These are phyloP conservation scores for Nycteola revayana DNA, from an alignment of 2,888 invertebrate genomes.

Conservation along the genomic window DNA sequence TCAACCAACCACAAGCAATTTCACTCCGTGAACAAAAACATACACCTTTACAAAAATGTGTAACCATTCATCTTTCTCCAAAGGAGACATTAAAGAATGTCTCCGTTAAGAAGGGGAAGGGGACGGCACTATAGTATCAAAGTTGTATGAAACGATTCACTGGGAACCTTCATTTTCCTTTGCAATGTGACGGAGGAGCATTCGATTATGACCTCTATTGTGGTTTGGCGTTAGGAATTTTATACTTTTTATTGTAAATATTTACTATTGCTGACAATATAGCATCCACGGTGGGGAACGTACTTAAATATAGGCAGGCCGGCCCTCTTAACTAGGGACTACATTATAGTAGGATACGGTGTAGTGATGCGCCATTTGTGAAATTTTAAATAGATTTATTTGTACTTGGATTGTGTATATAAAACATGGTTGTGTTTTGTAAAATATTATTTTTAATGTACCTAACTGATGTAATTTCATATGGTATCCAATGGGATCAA, in stretches of 20 bases:
- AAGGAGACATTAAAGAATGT: conserved; percentile 78
- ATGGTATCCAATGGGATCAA: too few species aligned
- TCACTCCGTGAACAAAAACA: conserved; percentile 72
- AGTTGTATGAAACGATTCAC: conserved; percentile 52
- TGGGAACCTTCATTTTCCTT: conserved; percentile 36
- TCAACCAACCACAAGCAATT: conserved; percentile 73
- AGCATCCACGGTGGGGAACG: conserved; percentile 48
- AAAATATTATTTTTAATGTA: too few species aligned
- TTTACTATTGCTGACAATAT: conserved; percentile 60
- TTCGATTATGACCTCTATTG: conserved; percentile 41
- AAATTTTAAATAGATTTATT: conserved; percentile 28
- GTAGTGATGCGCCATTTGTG: conserved; percentile 30
- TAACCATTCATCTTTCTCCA: conserved; percentile 79
- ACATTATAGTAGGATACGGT: conserved; percentile 29
- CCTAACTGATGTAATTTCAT: too few species aligned
- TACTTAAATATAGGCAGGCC: conserved; percentile 40
- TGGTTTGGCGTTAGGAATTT: conserved; percentile 28
- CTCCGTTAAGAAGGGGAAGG: conserved; percentile 74
- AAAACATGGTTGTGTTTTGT: too few species aligned
- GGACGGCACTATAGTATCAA: conserved; percentile 59
- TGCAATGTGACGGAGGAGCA: conserved; percentile 23
- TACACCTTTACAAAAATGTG: conserved; percentile 76
- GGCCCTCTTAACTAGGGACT: conserved; percentile 39
- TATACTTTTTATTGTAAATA: conserved; percentile 55
- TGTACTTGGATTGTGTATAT: not conserved